Evolutionary conservation across 2,888 invertebrate species (phyloP), one percentile per base, ranked within the genome.

Genomic region (Tetragonula carbonaria): DNA sequence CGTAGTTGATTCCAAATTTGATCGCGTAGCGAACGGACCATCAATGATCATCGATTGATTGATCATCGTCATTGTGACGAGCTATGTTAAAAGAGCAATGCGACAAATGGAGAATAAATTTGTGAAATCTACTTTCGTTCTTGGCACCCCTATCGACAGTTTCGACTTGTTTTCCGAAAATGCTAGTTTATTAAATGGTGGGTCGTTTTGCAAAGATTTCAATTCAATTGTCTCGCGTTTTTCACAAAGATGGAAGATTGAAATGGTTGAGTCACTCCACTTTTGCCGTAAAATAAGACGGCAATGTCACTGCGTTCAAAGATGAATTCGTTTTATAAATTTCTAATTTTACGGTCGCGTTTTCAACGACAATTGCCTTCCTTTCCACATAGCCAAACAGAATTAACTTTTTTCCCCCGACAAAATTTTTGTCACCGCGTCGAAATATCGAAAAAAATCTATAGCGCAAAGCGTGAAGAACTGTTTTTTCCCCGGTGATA

Each of bases 281-380:
- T 83, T 82, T 74, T 18, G 28, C 14, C 6, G 16, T 55, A 71
- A 82, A 83, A 83, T 83, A 59, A 78, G 74, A 66, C 53, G 8
- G 53, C 38, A 53, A 50, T 62, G 21, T 18, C 28, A 16, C 23
- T 45, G 45, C 21, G 57, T 65, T 16, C 51, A 66, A 68, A 68
- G 82, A 76, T 76, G 38, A 67, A 76, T 75, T 50, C 18, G 28
- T 33, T 33, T 21, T 33, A 5, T 28, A 14, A 28, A 6, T 28
- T 28, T 62, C 3, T 1, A 1, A 16, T 28, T 18, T 62, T 18
- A 18, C 23, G 8, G 16, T 62, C 23, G 23, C 23, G 2, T 5
- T 2, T n/a, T 13, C 4, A 4, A 14, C 57, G 13, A 57, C n/a
- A 14, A n/a, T 57, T 1, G 0, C 0, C 55, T 0, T 2, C 13